Percentiles rank a stretch among this genome's conserved stretches.
Conservation (phyloP, 64 coral and sea anemone species). For the Catalaphyllia jardinei region DNA sequence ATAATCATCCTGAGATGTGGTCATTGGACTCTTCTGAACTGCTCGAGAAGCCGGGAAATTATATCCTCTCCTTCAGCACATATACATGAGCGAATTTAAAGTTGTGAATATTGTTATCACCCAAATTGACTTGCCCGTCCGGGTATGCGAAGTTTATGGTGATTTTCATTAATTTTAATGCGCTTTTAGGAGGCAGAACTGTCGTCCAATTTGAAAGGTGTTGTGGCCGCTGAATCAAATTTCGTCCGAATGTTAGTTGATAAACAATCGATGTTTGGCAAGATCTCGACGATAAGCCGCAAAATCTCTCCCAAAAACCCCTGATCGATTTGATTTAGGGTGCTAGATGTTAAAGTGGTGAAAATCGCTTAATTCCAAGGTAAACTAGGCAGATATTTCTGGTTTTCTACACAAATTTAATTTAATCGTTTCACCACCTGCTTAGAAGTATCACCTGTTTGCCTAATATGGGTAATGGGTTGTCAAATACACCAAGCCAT, state of each 20-base stretch:
- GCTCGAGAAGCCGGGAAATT: neutral
- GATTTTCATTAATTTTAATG: conserved; percentile 58
- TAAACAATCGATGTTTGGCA: neutral
- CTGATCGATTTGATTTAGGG: neutral
- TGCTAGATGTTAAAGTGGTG: neutral
- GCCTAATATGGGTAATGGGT: conserved; percentile 29
- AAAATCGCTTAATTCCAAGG: neutral
- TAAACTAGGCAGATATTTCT: neutral
- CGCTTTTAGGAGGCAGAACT: conserved; percentile 15
- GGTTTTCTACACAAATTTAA: conserved; percentile 23
- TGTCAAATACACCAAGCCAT: conserved; percentile 14
- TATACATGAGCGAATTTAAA: neutral
- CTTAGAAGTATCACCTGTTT: neutral
- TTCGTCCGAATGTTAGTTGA: neutral
- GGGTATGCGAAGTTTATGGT: conserved; percentile 39
- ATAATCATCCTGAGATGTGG: neutral
- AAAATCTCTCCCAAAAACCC: neutral
- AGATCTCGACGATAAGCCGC: neutral
- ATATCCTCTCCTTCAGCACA: neutral
- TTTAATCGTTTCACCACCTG: conserved; percentile 19
- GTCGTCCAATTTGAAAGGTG: neutral
- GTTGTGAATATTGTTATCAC: conserved; percentile 6
- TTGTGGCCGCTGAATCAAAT: neutral
- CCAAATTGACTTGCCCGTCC: conserved; percentile 37
- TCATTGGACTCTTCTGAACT: neutral